Conservation (phyloP, 2,113 vertebrate species). For the Mandrillus leucophaeus region DNA sequence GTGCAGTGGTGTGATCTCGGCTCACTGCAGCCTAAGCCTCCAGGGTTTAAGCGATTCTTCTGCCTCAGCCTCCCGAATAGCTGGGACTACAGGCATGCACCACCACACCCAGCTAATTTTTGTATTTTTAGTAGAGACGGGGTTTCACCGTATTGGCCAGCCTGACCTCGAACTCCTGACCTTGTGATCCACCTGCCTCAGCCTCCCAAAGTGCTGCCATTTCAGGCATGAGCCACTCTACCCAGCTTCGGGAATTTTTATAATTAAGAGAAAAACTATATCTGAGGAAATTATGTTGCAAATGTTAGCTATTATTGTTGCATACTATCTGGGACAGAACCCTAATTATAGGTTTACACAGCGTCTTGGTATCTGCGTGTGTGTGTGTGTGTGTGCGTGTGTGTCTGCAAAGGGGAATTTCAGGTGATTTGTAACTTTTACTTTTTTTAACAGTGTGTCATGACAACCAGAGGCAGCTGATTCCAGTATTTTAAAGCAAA, state of each 20-base stretch:
- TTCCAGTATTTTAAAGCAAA: conserved; percentile 74
- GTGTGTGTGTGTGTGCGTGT: background rate
- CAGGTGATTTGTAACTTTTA: conserved; percentile 64
- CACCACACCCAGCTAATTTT: too few species aligned
- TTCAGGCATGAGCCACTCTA: too few species aligned
- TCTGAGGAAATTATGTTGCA: background rate
- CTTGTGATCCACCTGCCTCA: too few species aligned
- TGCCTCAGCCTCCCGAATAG: too few species aligned
- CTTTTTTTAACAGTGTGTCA: conserved; percentile 51
- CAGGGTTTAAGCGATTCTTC: too few species aligned
- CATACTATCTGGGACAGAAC: background rate
- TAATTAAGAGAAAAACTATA: background rate
- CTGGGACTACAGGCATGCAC: too few species aligned
- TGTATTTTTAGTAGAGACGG: too few species aligned
- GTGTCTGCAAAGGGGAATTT: conserved; percentile 15
- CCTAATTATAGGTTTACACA: rapidly evolving
- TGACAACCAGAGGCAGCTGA: conserved; percentile 58
- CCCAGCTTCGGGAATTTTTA: background rate
- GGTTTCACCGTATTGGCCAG: too few species aligned
- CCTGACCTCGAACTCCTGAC: too few species aligned
- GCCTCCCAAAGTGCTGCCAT: too few species aligned
- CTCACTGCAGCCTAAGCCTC: too few species aligned
- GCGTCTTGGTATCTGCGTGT: background rate
- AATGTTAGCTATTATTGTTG: background rate
- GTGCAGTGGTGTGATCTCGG: too few species aligned